These are phyloP conservation scores for Anolis sagrei DNA, from an alignment of 2,113 vertebrate species.

Conservation along the genomic window DNA sequence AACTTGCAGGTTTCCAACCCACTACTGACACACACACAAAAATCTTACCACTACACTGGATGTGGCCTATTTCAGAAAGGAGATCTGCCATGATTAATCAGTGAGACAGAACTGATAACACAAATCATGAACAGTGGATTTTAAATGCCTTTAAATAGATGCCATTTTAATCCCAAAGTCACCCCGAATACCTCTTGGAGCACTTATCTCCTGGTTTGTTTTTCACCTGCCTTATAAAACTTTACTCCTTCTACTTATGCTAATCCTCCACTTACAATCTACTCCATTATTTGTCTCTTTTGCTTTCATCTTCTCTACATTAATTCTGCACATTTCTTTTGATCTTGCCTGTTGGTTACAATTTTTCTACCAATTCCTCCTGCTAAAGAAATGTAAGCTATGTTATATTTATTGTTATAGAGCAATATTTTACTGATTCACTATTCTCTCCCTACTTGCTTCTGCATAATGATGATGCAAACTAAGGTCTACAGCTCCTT, in stretches of 20 bases:
- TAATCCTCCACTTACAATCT: constrained; percentile 65
- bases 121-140: constrained; percentile 13
- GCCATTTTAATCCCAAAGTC: constrained; percentile 51
- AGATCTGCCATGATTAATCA: constrained; percentile 41
- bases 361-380: constrained; percentile 51
- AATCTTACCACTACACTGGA: constrained; percentile 12
- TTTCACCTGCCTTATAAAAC: constrained; percentile 63
- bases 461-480: constrained; percentile 42
- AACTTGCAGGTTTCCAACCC: no score
- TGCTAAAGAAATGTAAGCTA: constrained; percentile 59
- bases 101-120: constrained; percentile 34
- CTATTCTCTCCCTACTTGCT: constrained; percentile 45
- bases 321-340: constrained; percentile 62
- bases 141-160: constrained; percentile 39
- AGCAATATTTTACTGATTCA: constrained; percentile 60
- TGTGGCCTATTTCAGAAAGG: not conserved
- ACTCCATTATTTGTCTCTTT: constrained; percentile 60
- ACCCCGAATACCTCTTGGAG: constrained; percentile 47
- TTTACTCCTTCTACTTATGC: constrained; percentile 64
- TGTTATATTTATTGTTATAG: constrained; percentile 46
- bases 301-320: constrained; percentile 68
- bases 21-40: no score
- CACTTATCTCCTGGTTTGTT: constrained; percentile 56
- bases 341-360: constrained; percentile 66
- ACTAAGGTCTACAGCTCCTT: not conserved